Base-by-base conservation (phyloP, 2,888 invertebrate species). In the Campoplex nolae region DNA sequence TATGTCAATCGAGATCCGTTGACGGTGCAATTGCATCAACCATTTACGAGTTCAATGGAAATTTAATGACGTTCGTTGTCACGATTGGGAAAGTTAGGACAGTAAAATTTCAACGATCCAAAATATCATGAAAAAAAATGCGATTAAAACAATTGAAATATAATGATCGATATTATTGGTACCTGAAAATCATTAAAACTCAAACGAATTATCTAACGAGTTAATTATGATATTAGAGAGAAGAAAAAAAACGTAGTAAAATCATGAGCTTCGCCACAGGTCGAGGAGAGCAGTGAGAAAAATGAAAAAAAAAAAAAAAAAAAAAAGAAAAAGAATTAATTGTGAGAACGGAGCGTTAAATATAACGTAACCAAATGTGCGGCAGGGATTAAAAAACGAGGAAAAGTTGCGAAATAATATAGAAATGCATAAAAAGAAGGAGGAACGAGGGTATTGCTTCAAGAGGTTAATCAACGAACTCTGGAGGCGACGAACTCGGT, bases 381-480 rank as follows among this genome's bases (percentile, higher is more conserved):
- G 51, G 32, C 38, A 54, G 42, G 9, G 13, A 42, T 32, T 23
- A 23, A 54, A 70, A 71, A 75, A 65, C 42, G 71, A 65, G 65
- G n/a, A 45, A 67, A 48, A 67, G 71, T 77, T 84, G 80, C 77
- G 67, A 42, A 79, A 83, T 65, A 38, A 75, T 51, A 70, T 42
- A 62, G 51, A 42, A 78, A 74, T 73, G 62, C 48, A 32, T 56
- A 32, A 23, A 68, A 45, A n/a, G 38, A 45, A 71, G 28, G 18
- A 35, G n/a, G 35, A 81, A 48, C 7, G 38, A 71, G 70, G 58
- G 23, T 4, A n/a, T 42, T 67, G 77, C 68, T 65, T 54, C 62
- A 58, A 73, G 83, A 83, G 62, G 68, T 86, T 83, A 86, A 86
- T 84, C 80, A 83, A 83, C 74, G 32, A 83, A 76, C 51, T 54